Evolutionary conservation across 2,113 vertebrate species (phyloP), one percentile per base, ranked within the genome.

Genomic region (Phaethornis superciliosus): DNA sequence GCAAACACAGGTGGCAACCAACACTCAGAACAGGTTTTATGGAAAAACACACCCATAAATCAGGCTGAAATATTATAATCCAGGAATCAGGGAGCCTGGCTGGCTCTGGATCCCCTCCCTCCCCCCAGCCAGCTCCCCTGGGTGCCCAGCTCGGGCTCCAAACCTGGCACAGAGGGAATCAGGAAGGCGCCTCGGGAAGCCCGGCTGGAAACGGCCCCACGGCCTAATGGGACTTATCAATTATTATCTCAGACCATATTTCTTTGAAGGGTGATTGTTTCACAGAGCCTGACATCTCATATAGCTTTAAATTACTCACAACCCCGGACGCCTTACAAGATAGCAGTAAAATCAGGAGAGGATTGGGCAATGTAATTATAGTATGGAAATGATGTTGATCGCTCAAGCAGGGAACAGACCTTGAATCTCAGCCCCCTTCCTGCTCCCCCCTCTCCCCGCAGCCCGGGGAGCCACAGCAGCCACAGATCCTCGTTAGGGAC

Each of bases 331-430:
- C 97, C 97, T 97, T 97, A 98, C 98, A 97, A 98, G 98, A 98
- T 98, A 98, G 98, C 97, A 98, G 98, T 97, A 98, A 98, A 98
- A 98, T 98, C 98, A 98, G 98, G 98, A 98, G 98, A 98, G 98
- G 98, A 98, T 98, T 97, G 98, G 98, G 98, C 98, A 97, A 98
- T 98, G 98, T 98, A 99, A 99, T 99, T 99, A 99, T 98, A 98
- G 98, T 98, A 99, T 99, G 98, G 98, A 99, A 99, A 99, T 99
- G 97, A 98, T 98, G 98, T 97, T 98, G 98, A 98, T 98, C 98
- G 96, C 97, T 98, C 97, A 98, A 98, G 98, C 98, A 97, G 97
- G 86, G 97, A 98, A 92, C 97, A 98, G 98, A 98, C 98, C 98
- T 98, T 98, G 98, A 98, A 94, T 97, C 58, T 94, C 97, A 96